Evolutionary conservation across 2,113 vertebrate species (phyloP).

Genomic region (Gallinago paraguaiae): DNA sequence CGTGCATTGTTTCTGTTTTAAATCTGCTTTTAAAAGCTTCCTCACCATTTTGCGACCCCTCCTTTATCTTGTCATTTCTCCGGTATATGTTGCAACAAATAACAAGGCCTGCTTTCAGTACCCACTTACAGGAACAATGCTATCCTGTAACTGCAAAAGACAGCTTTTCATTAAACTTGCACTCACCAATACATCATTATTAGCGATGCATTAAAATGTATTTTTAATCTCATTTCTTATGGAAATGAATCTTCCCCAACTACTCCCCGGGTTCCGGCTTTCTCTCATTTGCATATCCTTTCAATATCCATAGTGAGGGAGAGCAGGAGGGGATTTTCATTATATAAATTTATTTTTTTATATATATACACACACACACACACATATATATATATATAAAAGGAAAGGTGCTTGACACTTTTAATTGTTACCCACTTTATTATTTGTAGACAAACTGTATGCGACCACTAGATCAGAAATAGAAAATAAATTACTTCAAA

Average conservation of each 20-base stretch:
- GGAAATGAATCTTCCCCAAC: slow-evolving; percentile 1
- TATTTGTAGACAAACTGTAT: neutral
- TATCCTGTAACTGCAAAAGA: neutral
- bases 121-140: neutral
- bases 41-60: neutral
- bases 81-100: neutral
- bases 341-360: no score
- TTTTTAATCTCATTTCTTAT: slow-evolving; percentile 42
- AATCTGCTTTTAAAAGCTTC: neutral
- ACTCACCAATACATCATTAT: neutral
- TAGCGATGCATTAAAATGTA: neutral
- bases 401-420: neutral
- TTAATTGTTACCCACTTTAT: neutral
- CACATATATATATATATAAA: neutral
- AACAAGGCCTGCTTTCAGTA: neutral
- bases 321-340: neutral
- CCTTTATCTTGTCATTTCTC: neutral
- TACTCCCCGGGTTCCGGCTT: neutral
- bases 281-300: neutral
- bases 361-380: no score
- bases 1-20: neutral
- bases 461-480: neutral
- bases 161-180: slow-evolving; percentile 26
- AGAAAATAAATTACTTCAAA: neutral
- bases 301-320: rapidly evolving